Conservation (phyloP, 2,113 vertebrate genomes). For the Thryonomys swinderianus region DNA sequence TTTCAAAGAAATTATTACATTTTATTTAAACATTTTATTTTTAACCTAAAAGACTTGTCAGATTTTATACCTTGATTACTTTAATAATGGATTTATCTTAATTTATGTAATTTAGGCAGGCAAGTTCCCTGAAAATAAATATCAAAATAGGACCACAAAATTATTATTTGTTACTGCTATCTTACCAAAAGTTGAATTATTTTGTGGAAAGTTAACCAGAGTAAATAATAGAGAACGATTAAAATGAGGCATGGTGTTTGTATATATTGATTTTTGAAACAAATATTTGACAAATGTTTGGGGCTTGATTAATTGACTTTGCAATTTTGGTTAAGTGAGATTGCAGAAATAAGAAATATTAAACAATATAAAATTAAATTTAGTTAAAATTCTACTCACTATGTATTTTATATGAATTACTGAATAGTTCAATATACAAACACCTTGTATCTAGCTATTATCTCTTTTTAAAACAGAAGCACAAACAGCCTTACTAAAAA, state of each 20-base stretch:
- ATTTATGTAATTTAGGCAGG: constrained; percentile 52
- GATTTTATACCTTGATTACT: constrained; percentile 62
- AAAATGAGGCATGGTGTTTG: constrained; percentile 1
- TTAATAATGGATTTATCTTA: constrained; percentile 46
- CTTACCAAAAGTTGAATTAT: constrained; percentile 29
- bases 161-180: constrained; percentile 34
- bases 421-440: background rate
- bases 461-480: background rate
- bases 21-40: constrained; percentile 56
- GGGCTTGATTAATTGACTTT: constrained; percentile 43
- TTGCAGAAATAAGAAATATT: constrained; percentile 5
- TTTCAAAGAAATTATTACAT: constrained; percentile 57
- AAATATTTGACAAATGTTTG: constrained; percentile 42
- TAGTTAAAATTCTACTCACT: constrained; percentile 3
- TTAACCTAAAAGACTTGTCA: constrained; percentile 48
- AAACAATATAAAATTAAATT: constrained; percentile 42
- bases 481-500: background rate
- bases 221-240: constrained; percentile 38
- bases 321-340: constrained; percentile 53
- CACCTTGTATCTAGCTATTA: background rate
- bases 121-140: constrained; percentile 53
- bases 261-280: constrained; percentile 38
- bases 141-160: constrained; percentile 37
- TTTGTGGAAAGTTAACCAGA: constrained; percentile 41
- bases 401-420: constrained; percentile 18